Conservation (phyloP, 2,797 vertebrate genomes). For the Sarcoramphus papa region DNA sequence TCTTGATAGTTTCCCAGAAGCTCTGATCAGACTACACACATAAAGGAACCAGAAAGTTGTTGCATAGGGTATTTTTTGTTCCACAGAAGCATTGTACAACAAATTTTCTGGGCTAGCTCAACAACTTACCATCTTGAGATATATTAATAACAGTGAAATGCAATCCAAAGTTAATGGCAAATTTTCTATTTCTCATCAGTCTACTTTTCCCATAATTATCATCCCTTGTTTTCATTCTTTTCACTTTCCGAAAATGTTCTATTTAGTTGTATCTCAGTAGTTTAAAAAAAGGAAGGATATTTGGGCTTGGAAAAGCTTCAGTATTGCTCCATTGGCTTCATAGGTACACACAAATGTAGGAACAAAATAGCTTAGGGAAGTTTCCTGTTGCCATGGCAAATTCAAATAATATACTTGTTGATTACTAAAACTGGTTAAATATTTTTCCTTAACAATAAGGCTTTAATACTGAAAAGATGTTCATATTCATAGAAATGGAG, state of each 20-base stretch:
- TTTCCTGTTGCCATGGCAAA: background rate
- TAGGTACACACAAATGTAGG: background rate
- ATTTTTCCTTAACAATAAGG: background rate
- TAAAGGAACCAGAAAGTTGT: background rate
- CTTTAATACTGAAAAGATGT: background rate
- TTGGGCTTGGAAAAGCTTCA: background rate
- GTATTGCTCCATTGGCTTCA: fast-evolving
- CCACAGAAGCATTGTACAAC: background rate
- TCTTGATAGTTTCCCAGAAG: background rate
- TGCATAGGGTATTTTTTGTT: background rate
- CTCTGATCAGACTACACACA: background rate
- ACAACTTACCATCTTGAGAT: background rate
- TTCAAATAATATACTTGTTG: background rate
- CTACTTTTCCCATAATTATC: background rate
- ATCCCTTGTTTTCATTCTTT: background rate
- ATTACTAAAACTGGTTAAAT: background rate
- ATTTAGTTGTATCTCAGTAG: background rate
- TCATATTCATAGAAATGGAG: background rate
- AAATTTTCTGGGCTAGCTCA: background rate
- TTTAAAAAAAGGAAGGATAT: background rate
- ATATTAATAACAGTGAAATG: background rate
- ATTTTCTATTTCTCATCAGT: background rate
- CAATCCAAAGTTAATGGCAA: background rate
- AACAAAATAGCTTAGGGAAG: background rate
- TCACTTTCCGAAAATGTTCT: background rate